Evolutionary conservation across 2,888 invertebrate genomes (phyloP), one percentile per base, ranked within the genome.

Genomic region (Drosophila niveifrons): DNA sequence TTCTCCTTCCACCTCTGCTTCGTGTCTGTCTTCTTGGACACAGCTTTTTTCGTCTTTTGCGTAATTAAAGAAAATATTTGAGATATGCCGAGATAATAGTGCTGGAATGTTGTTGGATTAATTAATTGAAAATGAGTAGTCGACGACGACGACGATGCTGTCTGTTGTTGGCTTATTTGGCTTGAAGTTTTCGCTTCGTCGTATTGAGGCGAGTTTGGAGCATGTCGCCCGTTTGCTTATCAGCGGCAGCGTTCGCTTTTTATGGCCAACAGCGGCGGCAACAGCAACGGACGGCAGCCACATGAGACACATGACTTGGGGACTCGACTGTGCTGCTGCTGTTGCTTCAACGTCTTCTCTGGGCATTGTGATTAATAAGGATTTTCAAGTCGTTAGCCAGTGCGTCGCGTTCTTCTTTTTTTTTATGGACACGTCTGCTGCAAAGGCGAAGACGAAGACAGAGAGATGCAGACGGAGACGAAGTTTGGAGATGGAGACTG

Each of bases 1-100:
- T 9, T 23, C 36, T n/a, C 10, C 15, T 1, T 28, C 23, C 11
- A 41, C 50, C 56, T 50, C 59, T 34, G 51, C 17, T 51, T 61
- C 66, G 58, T 68, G 59, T 44, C 57, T 61, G 64, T 36, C 61
- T 67, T 63, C 47, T 43, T 47, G 13, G 13, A 11, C 44, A 46
- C 31, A 39, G 48, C 31, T 48, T 44, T 15, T 48, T 66, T 50
- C 39, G 47, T 39, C 31, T 66, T 77, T 82, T 82, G 86, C 82
- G 90, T 86, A 86, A 86, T 86, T 86, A 86, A 86, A 88, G 85
- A 85, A 86, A 86, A 86, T 86, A 86, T 86, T 86, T 82, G 90
- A 86, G 85, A 86, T 86, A 86, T 78, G 90, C 85, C 83, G 82
- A 85, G 85, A 86, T 89, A 86, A 86, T 86, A 89, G 90, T 85